phyloP scores from a whole-genome alignment of 2,113 vertebrate species.

The Podarcis muralis region DNA sequence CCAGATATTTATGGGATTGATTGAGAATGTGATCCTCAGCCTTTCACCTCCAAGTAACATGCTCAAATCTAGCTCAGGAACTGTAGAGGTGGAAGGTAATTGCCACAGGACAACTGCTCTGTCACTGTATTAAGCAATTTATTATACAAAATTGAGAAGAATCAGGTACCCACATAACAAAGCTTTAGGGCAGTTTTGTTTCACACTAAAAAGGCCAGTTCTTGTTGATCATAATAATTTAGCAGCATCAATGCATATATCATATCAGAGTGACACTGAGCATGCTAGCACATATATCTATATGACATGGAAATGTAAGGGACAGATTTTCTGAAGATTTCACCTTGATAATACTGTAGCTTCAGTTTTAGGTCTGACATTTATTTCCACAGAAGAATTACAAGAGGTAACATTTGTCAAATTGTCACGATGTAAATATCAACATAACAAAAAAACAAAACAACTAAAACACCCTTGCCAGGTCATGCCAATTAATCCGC shows the following conservation, averaged over 20 bases:
- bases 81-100: not conserved
- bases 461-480: not conserved
- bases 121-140: slow-evolving; percentile 4
- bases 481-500: not conserved
- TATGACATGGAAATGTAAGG: not conserved
- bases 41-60: not conserved
- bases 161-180: not conserved
- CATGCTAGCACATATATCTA: too few species aligned
- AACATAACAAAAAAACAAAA: not conserved
- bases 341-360: not conserved
- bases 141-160: not conserved
- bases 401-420: not conserved
- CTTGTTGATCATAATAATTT: too few species aligned
- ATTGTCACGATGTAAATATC: not conserved
- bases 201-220: not conserved
- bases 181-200: not conserved
- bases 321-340: not conserved
- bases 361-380: not conserved
- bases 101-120: not conserved
- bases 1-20: not conserved
- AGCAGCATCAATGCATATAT: too few species aligned
- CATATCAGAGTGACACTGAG: too few species aligned
- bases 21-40: not conserved
- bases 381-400: not conserved
- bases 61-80: slow-evolving; percentile 4